Percentiles rank a stretch among this genome's conserved stretches.
phyloP scores from a whole-genome alignment of 2,797 vertebrate species.

The Dallia pectoralis region DNA sequence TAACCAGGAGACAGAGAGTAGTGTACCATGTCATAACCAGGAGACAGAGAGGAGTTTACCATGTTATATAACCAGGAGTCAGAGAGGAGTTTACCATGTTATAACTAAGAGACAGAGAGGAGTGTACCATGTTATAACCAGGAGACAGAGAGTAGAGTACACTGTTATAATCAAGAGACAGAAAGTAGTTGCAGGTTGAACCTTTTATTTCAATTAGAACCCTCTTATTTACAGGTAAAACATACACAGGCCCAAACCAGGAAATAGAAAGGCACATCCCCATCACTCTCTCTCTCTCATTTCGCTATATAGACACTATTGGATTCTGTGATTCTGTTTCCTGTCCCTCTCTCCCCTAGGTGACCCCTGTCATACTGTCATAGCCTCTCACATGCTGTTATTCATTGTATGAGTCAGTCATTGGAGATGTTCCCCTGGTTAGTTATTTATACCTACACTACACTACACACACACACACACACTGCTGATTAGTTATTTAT shows the following conservation, averaged over 20 bases:
- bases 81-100: too few relatives aligned
- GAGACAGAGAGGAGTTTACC: not conserved
- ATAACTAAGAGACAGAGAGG: too few relatives aligned
- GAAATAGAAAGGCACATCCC: too few relatives aligned
- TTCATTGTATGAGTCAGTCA: not conserved
- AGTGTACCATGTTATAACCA: too few relatives aligned
- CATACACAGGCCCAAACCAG: too few relatives aligned
- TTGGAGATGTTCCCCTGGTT: constrained; percentile 45
- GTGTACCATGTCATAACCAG: not conserved
- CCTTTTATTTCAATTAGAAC: too few relatives aligned
- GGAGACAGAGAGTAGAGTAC: too few relatives aligned
- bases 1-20: not conserved
- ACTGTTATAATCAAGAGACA: too few relatives aligned
- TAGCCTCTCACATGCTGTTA: not conserved
- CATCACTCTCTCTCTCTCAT: not conserved
- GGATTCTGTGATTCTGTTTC: too few relatives aligned
- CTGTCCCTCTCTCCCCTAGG: not conserved
- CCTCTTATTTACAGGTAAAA: too few relatives aligned
- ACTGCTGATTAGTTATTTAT: constrained; percentile 1
- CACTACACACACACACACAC: constrained; percentile 26
- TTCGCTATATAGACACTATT: too few relatives aligned
- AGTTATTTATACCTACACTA: constrained; percentile 44
- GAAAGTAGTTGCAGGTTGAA: constrained; percentile 61
- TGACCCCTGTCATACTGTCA: not conserved
- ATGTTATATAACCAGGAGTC: too few relatives aligned